phyloP scores from a whole-genome alignment of 2,888 invertebrate genomes.

The Osedax frankpressi region DNA sequence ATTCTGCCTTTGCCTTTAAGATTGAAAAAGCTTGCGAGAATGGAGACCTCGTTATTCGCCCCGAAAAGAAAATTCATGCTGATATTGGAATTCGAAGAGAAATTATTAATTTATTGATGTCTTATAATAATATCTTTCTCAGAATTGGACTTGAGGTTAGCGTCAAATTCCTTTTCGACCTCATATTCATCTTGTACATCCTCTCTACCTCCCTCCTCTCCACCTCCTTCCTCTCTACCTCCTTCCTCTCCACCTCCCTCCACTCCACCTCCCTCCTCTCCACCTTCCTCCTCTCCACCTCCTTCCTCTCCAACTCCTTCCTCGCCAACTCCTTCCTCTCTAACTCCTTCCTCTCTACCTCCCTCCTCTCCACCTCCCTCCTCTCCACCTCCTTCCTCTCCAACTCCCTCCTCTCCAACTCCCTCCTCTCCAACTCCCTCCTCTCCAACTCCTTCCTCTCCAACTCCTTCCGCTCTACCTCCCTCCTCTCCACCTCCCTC shows the following conservation, averaged over 20 bases:
- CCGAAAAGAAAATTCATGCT: slow-evolving; percentile 66
- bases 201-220: too few relatives aligned
- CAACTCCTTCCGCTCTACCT: not conserved
- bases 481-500: not conserved
- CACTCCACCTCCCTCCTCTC: too few relatives aligned
- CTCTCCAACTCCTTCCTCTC: too few relatives aligned
- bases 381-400: not conserved
- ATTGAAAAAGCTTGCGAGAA: not conserved
- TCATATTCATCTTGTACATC: too few relatives aligned
- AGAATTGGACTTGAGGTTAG: slow-evolving; percentile 64
- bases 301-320: too few relatives aligned
- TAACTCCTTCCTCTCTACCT: not conserved
- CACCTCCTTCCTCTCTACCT: too few relatives aligned
- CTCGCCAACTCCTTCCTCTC: too few relatives aligned
- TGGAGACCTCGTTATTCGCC: slow-evolving; percentile 55
- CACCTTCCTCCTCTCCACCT: not conserved
- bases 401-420: too few relatives aligned
- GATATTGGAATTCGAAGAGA: slow-evolving; percentile 63
- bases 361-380: not conserved
- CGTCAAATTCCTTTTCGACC: too few relatives aligned
- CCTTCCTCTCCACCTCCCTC: not conserved
- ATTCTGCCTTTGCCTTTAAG: too few relatives aligned
- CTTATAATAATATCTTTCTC: slow-evolving; percentile 80
- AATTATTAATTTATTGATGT: slow-evolving; percentile 63
- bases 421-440: too few relatives aligned